Evolutionary conservation across 2,888 invertebrate genomes (phyloP).

Genomic region (Sclerodermus sp.): DNA sequence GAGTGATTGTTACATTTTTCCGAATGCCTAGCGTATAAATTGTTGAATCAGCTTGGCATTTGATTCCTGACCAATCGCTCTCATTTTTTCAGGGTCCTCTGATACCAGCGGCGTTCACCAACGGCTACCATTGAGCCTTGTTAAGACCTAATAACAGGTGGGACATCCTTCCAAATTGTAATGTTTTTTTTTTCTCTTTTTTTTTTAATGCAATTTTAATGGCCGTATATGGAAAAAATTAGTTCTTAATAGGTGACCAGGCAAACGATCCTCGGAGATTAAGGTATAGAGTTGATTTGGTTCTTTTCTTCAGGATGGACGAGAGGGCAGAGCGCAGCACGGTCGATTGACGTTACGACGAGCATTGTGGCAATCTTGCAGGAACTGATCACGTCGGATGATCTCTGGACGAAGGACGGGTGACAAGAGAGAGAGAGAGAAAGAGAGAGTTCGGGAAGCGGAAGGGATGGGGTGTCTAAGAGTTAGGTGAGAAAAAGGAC

Average conservation of each 20-base stretch:
- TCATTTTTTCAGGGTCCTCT: slow-evolving; percentile 94
- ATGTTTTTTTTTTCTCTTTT: not conserved
- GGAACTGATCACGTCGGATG: slow-evolving; percentile 31
- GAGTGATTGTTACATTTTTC: too few relatives aligned
- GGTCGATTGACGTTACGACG: slow-evolving; percentile 54
- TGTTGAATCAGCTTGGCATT: not conserved
- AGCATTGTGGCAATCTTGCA: slow-evolving; percentile 37
- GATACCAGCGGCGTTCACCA: slow-evolving; percentile 98
- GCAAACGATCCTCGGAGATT: not conserved
- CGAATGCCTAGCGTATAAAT: too few relatives aligned
- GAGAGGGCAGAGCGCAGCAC: slow-evolving; percentile 55
- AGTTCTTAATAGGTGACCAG: not conserved
- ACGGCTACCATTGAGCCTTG: slow-evolving; percentile 89
- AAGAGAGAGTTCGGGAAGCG: not conserved
- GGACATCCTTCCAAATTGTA: slow-evolving; percentile 29
- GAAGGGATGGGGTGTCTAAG: not conserved
- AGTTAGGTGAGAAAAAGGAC: slow-evolving; percentile 2
- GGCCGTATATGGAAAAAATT: slow-evolving; percentile 1
- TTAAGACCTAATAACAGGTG: slow-evolving; percentile 55
- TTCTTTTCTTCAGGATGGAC: slow-evolving; percentile 46
- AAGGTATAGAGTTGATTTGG: not conserved
- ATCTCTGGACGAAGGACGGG: slow-evolving; percentile 25
- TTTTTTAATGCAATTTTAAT: not conserved
- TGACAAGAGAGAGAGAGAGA: not conserved
- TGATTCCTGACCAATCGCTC: too few relatives aligned